Conservation (phyloP, 2,113 vertebrate species). For the Tenrec ecaudatus region DNA sequence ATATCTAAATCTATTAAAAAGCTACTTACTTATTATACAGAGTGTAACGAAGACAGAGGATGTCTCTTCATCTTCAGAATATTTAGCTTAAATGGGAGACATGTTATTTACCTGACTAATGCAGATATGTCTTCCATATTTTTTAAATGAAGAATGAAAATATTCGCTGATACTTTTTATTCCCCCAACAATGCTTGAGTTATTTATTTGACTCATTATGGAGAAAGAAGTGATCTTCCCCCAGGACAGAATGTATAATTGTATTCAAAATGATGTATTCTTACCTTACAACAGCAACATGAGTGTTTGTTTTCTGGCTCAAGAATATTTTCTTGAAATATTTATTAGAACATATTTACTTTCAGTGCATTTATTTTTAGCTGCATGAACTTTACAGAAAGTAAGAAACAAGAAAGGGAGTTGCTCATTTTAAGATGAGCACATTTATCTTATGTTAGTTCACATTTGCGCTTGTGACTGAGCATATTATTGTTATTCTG, state of each 20-base stretch:
- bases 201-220: not conserved
- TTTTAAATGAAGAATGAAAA: not conserved
- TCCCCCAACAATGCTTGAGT: not conserved
- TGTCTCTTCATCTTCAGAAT: not conserved
- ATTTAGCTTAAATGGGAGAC: not conserved
- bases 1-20: not conserved
- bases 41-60: not conserved
- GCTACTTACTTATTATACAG: not conserved
- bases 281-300: not conserved
- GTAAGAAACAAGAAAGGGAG: not conserved
- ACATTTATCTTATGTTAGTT: not conserved
- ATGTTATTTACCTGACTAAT: not conserved
- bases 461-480: not conserved
- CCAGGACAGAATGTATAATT: not conserved
- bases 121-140: not conserved
- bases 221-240: not conserved
- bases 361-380: not conserved
- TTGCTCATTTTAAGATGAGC: not conserved
- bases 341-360: not conserved
- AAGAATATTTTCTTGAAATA: not conserved
- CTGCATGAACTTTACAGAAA: not conserved
- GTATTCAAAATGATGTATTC: not conserved
- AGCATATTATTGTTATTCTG: constrained; percentile 62
- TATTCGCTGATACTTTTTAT: not conserved
- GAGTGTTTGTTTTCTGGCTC: not conserved